Evolutionary conservation across 2,888 invertebrate species (phyloP), one percentile per base, ranked within the genome.

Genomic region (Zaprionus obscuricornis): DNA sequence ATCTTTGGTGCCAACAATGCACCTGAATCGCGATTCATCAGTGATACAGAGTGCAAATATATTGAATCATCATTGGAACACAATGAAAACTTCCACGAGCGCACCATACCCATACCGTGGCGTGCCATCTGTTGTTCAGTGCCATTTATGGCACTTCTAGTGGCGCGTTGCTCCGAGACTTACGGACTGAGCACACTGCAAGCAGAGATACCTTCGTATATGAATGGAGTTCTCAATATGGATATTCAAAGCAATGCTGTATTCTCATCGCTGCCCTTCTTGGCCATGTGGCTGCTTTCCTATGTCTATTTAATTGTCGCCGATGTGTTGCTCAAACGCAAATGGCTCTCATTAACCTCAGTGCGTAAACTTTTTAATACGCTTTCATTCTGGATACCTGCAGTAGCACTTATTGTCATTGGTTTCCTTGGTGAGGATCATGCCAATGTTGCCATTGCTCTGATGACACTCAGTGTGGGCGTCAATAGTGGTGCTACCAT

Each of bases 151-250:
- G 85, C 88, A 0, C 58, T 88, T 2, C 86, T 92, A 2, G 88
- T 92, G 91, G 0, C 92, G 0, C 93, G 94, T 81, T 91, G 92
- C 56, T 92, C 93, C 0, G 93, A 94, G 70, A 93, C 93, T 66
- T 95, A 94, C 93, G 94, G 94, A 0, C 93, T 93, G 82, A 93
- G 93, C 91, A 94, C 93, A 0, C 88, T 95, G 7, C 90, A 94
- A 67, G 93, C 94, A 0, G 92, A 94, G 85, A 92, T 94, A 67
- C 94, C 95, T 0, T 92, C 92, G 0, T 95, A 94, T 75, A 92
- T 95, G 91, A 92, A 92, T 39, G 91, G 91, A 45, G 92, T 94
- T 0, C 89, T 94, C 0, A 89, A 91, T 20, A 93, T 93, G 69
- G 90, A 94, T 37, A 92, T 94, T 8, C 91, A 92, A 85, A 86